Evolutionary conservation across 2,888 invertebrate genomes (phyloP).

Genomic region (Eupelmus urozonus): DNA sequence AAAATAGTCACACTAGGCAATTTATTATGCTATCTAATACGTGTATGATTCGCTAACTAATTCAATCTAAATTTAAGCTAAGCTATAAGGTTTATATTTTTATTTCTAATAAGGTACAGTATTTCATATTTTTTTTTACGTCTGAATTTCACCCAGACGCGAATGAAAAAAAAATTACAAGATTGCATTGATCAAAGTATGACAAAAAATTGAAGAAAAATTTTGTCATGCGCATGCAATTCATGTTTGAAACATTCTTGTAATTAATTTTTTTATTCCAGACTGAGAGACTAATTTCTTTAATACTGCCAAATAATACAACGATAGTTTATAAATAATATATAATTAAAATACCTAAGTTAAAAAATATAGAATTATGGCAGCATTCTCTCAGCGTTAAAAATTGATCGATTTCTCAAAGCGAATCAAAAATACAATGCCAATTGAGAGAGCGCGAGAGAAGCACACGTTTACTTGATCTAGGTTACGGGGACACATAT

Average conservation of each 20-base stretch:
- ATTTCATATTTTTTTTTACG: neutral
- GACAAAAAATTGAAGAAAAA: too few species aligned
- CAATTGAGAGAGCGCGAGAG: constrained; percentile 9
- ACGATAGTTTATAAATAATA: neutral
- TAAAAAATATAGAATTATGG: neutral
- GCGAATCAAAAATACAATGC: constrained; percentile 15
- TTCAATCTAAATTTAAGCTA: constrained; percentile 46
- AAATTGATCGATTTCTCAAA: constrained; percentile 50
- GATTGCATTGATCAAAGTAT: neutral
- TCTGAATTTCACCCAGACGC: neutral
- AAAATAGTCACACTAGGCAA: constrained; percentile 45
- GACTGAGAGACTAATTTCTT: constrained; percentile 7
- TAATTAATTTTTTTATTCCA: neutral
- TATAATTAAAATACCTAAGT: neutral
- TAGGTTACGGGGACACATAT: constrained; percentile 22
- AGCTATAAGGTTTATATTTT: constrained; percentile 8
- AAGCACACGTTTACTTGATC: constrained; percentile 3
- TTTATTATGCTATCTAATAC: constrained; percentile 42
- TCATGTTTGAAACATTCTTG: neutral
- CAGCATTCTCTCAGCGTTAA: constrained; percentile 8
- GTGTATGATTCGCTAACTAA: constrained; percentile 42
- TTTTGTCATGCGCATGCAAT: too few species aligned
- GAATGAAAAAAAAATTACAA: constrained; percentile 2
- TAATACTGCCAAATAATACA: neutral
- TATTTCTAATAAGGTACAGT: too few species aligned